These are phyloP conservation scores for Mus musculus DNA, from an alignment of 2,113 vertebrate genomes.

Conservation along the genomic window GRCm39 chr5:87798501-87799000, in stretches of 20 bases:
- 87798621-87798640: neutral
- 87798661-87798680: neutral
- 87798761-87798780: neutral
- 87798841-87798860: neutral
- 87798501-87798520: no score
- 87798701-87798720: neutral
- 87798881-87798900: neutral
- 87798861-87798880: neutral
- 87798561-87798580: neutral
- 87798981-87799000: neutral
- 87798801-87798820: neutral
- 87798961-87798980: neutral
- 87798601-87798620: neutral
- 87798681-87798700: neutral
- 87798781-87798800: no score
- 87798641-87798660: neutral
- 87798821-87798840: neutral
- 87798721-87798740: neutral
- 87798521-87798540: neutral
- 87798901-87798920: neutral
- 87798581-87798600: neutral
- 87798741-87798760: neutral
- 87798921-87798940: neutral
- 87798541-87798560: neutral
- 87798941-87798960: neutral